Evolutionary conservation across 1,140 invertebrate genomes (phyloP), one percentile per base, ranked within the genome.

Genomic region (Thaumatotibia leucotreta): DNA sequence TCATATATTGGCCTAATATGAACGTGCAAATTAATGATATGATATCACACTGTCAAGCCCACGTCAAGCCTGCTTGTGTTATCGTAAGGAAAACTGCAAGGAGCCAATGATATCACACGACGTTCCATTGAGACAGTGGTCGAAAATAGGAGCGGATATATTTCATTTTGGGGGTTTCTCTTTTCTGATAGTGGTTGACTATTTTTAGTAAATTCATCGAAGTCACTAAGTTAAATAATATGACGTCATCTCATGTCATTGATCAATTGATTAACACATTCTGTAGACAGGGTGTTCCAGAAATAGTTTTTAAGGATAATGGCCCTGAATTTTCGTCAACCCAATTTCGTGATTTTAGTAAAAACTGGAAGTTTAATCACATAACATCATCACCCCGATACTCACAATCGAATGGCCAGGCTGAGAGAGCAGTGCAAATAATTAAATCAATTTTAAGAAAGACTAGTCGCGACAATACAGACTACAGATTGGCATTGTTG

Each of bases 281-380:
- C 73, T 65, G 83, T 5, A 66, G 68, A 33, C 80, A 83, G 72
- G 89, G 89, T 4, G 64, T 91, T 33, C 88, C 87, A 4, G 58
- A 80, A 17, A 70, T 73, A 33, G 39, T 92, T 5, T 81, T 92
- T 22, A 80, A 80, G 0, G 92, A 93, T 69, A 84, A 87, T 66
- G 83, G 80, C 33, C 74, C 83, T 11, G 75, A 88, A 50, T 92
- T 92, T 67, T 79, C 74, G 8, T 86, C 79, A n/a, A 32, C 70
- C 49, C 79, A 89, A 72, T 92, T 92, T 67, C 61, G 66, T 69
- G 50, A 67, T 0, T 92, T 92, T 73, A 65, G 79, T 45, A 72
- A 58, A 65, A 33, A 79, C 50, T 91, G 88, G 78, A 75, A 81
- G 4, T 85, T 91, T 63, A 23, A 75, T 8, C 79, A 86, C 24